Conservation (phyloP, 2,888 invertebrate species). For the Physocephala rufipes region DNA sequence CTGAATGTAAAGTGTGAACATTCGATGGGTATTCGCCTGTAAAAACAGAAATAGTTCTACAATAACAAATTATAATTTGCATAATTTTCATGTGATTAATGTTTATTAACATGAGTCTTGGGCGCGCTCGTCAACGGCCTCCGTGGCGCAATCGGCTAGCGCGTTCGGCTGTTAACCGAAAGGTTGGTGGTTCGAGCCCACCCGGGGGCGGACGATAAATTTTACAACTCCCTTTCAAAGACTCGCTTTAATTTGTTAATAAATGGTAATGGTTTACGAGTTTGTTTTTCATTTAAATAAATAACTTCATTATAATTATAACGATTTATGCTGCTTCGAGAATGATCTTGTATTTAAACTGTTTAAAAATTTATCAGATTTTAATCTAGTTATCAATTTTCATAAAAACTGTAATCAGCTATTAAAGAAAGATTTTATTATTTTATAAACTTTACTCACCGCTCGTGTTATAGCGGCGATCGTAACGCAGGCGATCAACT, state of each 20-base stretch:
- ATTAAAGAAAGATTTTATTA: no score
- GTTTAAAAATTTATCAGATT: background rate
- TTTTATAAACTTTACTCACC: constrained; percentile 52
- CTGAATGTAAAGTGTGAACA: constrained; percentile 55
- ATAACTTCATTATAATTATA: no score
- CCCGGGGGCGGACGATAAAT: constrained; percentile 78
- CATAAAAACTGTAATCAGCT: no score
- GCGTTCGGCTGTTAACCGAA: constrained; percentile 99
- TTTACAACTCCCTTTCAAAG: background rate
- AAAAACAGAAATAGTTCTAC: constrained; percentile 37
- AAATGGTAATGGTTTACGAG: background rate
- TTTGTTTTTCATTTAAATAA: no score
- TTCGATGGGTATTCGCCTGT: constrained; percentile 60
- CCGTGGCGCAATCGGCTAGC: constrained; percentile 96
- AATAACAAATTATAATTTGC: background rate
- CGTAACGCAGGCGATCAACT: constrained; percentile 68
- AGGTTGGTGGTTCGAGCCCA: constrained; percentile 98
- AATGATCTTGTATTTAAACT: no score
- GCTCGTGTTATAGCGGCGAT: constrained; percentile 61
- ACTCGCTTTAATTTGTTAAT: background rate
- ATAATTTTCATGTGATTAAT: no score
- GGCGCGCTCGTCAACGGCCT: constrained; percentile 49
- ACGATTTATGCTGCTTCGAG: no score
- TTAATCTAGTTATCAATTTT: background rate
- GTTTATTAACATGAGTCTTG: no score